Base-by-base conservation (phyloP, 2,113 vertebrate genomes). In the Crotalus horridus region DNA sequence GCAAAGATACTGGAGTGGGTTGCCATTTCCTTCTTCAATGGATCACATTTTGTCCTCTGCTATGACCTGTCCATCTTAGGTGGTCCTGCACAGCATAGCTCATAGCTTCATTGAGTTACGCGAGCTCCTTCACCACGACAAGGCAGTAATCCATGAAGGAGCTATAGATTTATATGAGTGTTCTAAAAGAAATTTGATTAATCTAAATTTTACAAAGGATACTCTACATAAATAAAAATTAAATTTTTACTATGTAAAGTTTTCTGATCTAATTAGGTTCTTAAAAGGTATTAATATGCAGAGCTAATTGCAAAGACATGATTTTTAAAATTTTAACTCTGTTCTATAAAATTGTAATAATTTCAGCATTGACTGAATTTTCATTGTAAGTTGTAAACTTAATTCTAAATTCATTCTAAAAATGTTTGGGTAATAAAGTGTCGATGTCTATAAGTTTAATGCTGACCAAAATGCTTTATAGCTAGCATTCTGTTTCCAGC, bases 111-210 rank as follows among this genome's bases (percentile, higher is more conserved):
- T 46, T 46, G 46, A 46, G 46, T 46, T 46, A 46, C 4, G 46
- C 46, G 4, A 46, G 46, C 46, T 4, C 46, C 46, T 46, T 46
- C 46, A 5, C 46, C 46, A 46, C 46, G 46, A 46, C 46, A 46
- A 46, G 46, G 46, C 46, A 46, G 46, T 5, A 46, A 46, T 46
- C 46, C 46, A 46, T 46, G 46, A 46, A 46, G 46, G 46, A 46
- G 46, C 46, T 46, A 46, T 46, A 46, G 46, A 46, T 46, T 46
- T 46, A 15, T 53, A 33, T 92, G 88, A 64, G 43, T 96, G 89
- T 93, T 85, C 91, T 96, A 92, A 96, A 96, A 96, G 95, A 96
- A 94, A 92, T 90, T 89, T 93, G 90, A 90, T 94, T 96, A 90
- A 58, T 94, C 81, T 86, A 87, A 94, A 17, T 91, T 53, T n/a